Base-by-base conservation (phyloP, 2,113 vertebrate species). In the Pedetes capensis region DNA sequence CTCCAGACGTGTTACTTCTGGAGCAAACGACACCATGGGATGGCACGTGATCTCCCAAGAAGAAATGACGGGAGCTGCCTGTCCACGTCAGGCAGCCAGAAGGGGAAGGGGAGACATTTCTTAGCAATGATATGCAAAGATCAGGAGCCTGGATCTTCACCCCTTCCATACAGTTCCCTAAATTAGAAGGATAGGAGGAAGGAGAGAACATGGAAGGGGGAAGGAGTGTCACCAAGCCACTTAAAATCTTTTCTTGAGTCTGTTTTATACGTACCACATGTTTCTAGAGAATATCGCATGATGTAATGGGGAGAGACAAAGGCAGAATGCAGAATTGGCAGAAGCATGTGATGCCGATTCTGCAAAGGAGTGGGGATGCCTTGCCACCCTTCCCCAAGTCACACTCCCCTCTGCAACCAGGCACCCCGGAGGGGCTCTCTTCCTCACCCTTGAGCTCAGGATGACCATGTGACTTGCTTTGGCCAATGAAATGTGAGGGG, bases 1-100 rank as follows among this genome's bases (percentile, higher is more conserved):
- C 95, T 97, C 95, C 79, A 66, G 81, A 97, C 1, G 95, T 97
- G 97, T 97, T 59, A 96, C 92, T 97, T 97, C 94, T 92, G 96
- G 90, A 95, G 92, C 37, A 91, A 96, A 87, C 16, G 34, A 87
- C 93, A 92, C 74, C 76, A 47, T 0, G 13, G 90, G 87, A 51
- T 81, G 44, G 68, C 27, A 93, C 44, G 2, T 14, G 22, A 57
- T 57, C 75, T 86, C 74, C 49, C 37, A 22, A 14, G 92, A 84
- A 83, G 81, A 44, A 87, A 11, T 27, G 61, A 53, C 44, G 44
- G 81, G 57, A 6, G 88, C 83, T 32, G 79, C 83, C 49, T 16
- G 71, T 66, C 57, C 17, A 18, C 0, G 3, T 23, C 1, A 47
- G 34, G 32, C 3, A 34, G n/a, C 53, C 78, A 16, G 27, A 51